Evolutionary conservation across 2,888 invertebrate species (phyloP), one percentile per base, ranked within the genome.

Genomic region (Coremacera marginata): DNA sequence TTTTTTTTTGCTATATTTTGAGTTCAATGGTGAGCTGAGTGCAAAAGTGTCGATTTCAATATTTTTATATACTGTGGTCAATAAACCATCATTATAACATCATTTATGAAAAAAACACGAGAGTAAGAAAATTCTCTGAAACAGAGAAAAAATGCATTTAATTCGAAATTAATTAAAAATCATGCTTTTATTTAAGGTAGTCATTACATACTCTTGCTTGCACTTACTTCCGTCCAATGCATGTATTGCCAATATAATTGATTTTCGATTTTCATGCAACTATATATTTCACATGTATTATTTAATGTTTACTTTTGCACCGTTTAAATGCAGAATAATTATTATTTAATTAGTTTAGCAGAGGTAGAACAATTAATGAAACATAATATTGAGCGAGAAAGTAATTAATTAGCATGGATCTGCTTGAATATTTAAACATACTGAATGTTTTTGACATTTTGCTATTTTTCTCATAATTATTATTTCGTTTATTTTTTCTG

Each of bases 101-200:
- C 37, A 37, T 37, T 37, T 7, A 8, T 37, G n/a, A n/a, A 8
- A 37, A 37, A 37, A 37, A 8, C 8, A 37, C 8, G 7, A 37
- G 8, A 37, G 4, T 37, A 44, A 11, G 7, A 44, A 44, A 44
- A 44, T 44, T 11, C 11, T 44, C 11, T 14, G 44, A 44, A 44
- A 7, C 44, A 44, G 14, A 62, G 63, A 52, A 76, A 52, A 37
- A 76, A 22, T 49, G 71, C 71, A 71, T 63, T 71, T 71, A 55
- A 31, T 67, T 62, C 37, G 63, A 65, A 76, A 71, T 65, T 71
- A 71, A 71, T 76, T 76, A 70, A 71, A 70, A 62, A 37, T 57
- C 55, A 63, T 52, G 62, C 52, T 67, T 76, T 37, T 71, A 71
- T 71, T 71, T 71, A 76, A 60, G 14, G 14, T 27, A 60, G 8